These are phyloP conservation scores for Geotrupes spiniger DNA, from an alignment of 2,888 invertebrate species.

Conservation along the genomic window DNA sequence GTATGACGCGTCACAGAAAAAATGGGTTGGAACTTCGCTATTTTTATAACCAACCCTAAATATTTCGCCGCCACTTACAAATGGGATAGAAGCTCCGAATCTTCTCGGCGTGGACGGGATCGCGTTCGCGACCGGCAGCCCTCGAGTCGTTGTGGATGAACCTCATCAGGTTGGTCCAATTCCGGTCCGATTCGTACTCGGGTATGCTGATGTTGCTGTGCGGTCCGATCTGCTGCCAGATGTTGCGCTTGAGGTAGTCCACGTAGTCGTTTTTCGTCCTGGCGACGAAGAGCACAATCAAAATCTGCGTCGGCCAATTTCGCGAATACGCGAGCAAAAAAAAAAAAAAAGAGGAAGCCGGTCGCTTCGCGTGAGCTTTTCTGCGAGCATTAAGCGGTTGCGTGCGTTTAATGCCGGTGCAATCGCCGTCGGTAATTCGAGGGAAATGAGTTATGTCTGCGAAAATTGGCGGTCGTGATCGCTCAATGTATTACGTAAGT, in stretches of 20 bases:
- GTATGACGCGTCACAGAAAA: too few species aligned
- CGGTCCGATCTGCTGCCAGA: slow-evolving; percentile 20
- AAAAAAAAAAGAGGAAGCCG: too few species aligned
- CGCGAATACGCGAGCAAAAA: too few species aligned
- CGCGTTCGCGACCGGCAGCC: slow-evolving; percentile 28
- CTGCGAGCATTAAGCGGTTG: too few species aligned
- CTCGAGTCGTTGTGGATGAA: slow-evolving; percentile 30
- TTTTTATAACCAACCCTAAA: too few species aligned
- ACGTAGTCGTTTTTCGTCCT: slow-evolving; percentile 24
- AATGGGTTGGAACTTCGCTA: neutral
- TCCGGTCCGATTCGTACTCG: neutral
- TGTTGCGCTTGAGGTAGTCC: slow-evolving; percentile 21
- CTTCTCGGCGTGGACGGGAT: slow-evolving; percentile 35
- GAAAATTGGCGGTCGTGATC: too few species aligned
- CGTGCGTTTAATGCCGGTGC: too few species aligned
- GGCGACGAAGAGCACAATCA: neutral
- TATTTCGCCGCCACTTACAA: slow-evolving; percentile 36
- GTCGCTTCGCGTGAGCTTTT: too few species aligned
- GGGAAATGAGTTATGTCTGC: too few species aligned
- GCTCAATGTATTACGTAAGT: too few species aligned
- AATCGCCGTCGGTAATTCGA: too few species aligned
- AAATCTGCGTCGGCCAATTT: too few species aligned
- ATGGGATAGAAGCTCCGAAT: slow-evolving; percentile 46
- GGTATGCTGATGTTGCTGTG: slow-evolving; percentile 12
- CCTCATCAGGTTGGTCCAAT: slow-evolving; percentile 11